Evolutionary conservation across 2,113 vertebrate species (phyloP).

Genomic region (Colinus virginianus): DNA sequence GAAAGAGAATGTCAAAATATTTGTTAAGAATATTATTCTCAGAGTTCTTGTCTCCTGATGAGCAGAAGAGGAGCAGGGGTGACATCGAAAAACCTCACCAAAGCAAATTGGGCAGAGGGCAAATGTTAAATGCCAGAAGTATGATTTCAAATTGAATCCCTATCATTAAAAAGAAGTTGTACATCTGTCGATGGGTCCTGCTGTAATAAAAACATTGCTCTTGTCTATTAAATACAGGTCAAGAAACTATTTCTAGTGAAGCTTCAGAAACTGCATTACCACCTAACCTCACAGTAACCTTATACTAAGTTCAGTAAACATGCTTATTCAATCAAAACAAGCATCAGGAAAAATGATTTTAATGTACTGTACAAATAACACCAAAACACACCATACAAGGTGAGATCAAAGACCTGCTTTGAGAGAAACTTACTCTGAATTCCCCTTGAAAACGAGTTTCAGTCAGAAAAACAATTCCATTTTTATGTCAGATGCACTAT

Average conservation of each 20-base stretch:
- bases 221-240: conserved; percentile 64
- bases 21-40: conserved; percentile 51
- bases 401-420: background rate
- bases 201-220: conserved; percentile 57
- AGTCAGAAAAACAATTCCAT: background rate
- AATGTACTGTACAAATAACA: background rate
- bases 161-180: conserved; percentile 30
- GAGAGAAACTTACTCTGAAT: background rate
- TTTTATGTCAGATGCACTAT: background rate
- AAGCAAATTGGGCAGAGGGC: background rate
- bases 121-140: conserved; percentile 34
- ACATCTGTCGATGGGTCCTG: background rate
- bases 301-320: conserved; percentile 1
- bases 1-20: conserved; percentile 50
- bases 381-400: background rate
- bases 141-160: conserved; percentile 41
- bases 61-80: background rate
- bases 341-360: background rate
- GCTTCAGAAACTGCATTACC: conserved; percentile 9
- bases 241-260: conserved; percentile 29
- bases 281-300: conserved; percentile 20
- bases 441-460: background rate
- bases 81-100: conserved; percentile 39
- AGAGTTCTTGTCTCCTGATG: background rate
- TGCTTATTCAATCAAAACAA: conserved; percentile 11